Evolutionary conservation across 2,797 vertebrate species (phyloP).

Genomic region (Benthosema pterotum): DNA sequence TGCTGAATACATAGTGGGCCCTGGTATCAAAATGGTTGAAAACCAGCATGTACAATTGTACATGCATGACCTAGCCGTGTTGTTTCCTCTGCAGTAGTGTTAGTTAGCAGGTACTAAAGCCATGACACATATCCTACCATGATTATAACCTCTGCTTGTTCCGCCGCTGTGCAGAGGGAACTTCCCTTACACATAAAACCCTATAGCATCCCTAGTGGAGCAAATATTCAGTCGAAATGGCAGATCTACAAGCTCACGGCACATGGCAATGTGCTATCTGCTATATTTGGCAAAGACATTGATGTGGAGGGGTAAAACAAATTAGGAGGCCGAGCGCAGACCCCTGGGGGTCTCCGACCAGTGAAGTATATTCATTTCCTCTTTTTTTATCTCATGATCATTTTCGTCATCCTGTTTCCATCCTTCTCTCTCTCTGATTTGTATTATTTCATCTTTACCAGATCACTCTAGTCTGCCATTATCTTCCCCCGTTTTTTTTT

Average conservation of each 20-base stretch:
- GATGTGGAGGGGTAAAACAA: not conserved
- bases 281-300: too few species aligned
- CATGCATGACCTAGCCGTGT: conserved; percentile 1
- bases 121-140: conserved; percentile 59
- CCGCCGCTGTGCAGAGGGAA: conserved; percentile 60
- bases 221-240: too few species aligned
- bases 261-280: too few species aligned
- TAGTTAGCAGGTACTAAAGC: conserved; percentile 42
- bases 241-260: too few species aligned
- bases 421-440: conserved; percentile 40
- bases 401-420: conserved; percentile 36
- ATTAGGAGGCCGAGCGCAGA: not conserved
- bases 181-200: conserved; percentile 25
- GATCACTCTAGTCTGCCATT: conserved; percentile 59
- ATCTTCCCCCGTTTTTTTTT: conserved; percentile 38
- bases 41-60: conserved; percentile 9
- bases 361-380: conserved; percentile 7
- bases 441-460: conserved; percentile 61
- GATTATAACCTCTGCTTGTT: conserved; percentile 10
- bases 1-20: too few species aligned
- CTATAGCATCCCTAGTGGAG: too few species aligned
- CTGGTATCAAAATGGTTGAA: too few species aligned
- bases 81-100: conserved; percentile 45
- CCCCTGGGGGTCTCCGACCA: too few species aligned
- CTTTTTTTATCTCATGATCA: conserved; percentile 5